Percentiles rank a stretch among this genome's conserved stretches.
These are phyloP conservation scores for Tachina fera DNA, from an alignment of 2,888 invertebrate species.

Conservation along the genomic window DNA sequence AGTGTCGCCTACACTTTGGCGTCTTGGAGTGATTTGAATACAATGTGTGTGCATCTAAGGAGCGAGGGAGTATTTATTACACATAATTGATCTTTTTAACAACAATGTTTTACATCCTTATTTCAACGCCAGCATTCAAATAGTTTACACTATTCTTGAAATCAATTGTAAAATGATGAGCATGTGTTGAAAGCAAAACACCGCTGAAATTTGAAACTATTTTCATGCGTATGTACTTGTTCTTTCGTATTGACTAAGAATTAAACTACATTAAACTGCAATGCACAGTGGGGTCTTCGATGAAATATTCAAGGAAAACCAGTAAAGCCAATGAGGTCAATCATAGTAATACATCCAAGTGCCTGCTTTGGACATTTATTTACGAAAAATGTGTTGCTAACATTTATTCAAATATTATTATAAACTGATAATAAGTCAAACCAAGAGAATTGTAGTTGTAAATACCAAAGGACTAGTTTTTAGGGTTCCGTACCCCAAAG, in stretches of 20 bases:
- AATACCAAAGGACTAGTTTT: too few species aligned
- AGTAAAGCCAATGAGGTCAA: too few species aligned
- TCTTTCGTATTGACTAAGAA: too few species aligned
- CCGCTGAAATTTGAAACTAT: constrained; percentile 52
- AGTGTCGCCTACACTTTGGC: constrained; percentile 48
- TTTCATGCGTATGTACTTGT: not conserved
- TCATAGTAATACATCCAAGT: too few species aligned
- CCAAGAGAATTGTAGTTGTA: too few species aligned
- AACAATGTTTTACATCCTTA: constrained; percentile 54
- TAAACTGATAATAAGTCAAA: too few species aligned
- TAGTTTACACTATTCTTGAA: constrained; percentile 31
- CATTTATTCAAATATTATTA: too few species aligned
- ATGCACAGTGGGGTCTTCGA: too few species aligned
- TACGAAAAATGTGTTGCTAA: too few species aligned
- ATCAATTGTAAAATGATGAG: constrained; percentile 42
- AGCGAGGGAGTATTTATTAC: constrained; percentile 36
- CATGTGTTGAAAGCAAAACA: constrained; percentile 56
- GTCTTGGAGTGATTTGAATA: constrained; percentile 30
- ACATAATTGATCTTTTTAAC: constrained; percentile 56
- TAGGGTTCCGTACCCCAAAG: too few species aligned
- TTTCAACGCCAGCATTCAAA: constrained; percentile 52
- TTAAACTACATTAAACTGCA: not conserved
- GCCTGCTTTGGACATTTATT: too few species aligned
- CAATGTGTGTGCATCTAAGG: constrained; percentile 25
- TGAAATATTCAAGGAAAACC: too few species aligned